These are phyloP conservation scores for Ptychadena robeensis DNA, from an alignment of 2,797 vertebrate genomes.

Conservation along the genomic window DNA sequence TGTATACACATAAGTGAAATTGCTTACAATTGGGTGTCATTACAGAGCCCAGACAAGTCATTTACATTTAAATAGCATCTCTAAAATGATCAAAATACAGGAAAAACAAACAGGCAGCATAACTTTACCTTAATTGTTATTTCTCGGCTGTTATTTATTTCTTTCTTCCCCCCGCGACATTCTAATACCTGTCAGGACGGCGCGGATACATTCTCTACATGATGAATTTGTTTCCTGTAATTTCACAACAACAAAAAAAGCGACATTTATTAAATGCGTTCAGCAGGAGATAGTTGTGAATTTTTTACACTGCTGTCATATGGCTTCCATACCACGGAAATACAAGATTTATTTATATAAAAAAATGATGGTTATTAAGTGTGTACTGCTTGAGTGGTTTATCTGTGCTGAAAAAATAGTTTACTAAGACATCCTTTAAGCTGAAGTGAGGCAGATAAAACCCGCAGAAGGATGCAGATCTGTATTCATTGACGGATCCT, in stretches of 20 bases:
- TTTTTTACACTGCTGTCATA: background rate
- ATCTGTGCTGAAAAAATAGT: background rate
- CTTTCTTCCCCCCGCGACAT: background rate
- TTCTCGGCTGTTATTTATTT: constrained; percentile 18
- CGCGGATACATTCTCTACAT: constrained; percentile 6
- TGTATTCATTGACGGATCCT: background rate
- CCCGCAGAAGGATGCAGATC: background rate
- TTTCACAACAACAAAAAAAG: background rate
- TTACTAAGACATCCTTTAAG: background rate
- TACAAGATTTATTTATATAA: background rate
- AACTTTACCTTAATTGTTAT: constrained; percentile 53
- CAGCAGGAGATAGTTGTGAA: background rate
- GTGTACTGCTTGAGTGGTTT: background rate
- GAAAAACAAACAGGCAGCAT: constrained; percentile 21
- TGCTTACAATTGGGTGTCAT: constrained; percentile 54
- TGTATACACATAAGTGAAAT: constrained; percentile 52
- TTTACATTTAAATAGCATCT: constrained; percentile 60
- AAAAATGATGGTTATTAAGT: background rate
- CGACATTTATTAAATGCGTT: constrained; percentile 11
- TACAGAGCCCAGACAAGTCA: constrained; percentile 51
- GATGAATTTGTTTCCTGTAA: constrained; percentile 25
- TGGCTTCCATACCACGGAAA: background rate
- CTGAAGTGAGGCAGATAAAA: background rate
- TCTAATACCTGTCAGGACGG: constrained; percentile 24
- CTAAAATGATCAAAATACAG: constrained; percentile 47